A percentile compares a stretch with the other conserved stretches of the same genome.
Conservation (phyloP, 2,888 invertebrate species). For the Steinernema hermaphroditum region DNA sequence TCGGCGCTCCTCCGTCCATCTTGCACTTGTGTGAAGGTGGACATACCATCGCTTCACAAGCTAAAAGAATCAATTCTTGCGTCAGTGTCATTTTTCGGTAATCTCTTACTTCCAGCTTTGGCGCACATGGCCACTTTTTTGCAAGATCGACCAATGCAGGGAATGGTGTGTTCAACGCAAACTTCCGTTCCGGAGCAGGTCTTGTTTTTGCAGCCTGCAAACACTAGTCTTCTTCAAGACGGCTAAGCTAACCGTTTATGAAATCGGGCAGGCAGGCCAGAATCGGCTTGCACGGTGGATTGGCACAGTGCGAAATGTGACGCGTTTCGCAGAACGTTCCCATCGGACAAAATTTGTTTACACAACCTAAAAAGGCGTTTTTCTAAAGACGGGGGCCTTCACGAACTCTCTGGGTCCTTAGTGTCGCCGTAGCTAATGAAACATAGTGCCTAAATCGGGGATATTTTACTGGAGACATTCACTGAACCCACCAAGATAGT, state of each 20-base stretch:
- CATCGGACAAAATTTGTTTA: constrained; percentile 43
- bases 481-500: not conserved
- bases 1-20: constrained; percentile 33
- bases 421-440: not conserved
- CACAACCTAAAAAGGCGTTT: constrained; percentile 28
- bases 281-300: constrained; percentile 39
- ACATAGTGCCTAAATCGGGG: not conserved
- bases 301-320: constrained; percentile 38
- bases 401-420: not conserved
- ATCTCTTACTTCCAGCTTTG: constrained; percentile 40
- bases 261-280: constrained; percentile 37
- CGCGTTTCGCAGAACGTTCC: constrained; percentile 41
- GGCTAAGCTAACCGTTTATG: constrained; percentile 32
- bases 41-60: constrained; percentile 41
- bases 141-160: constrained; percentile 40
- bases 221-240: not conserved
- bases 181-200: constrained; percentile 34
- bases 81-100: not conserved
- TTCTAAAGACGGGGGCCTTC: not conserved
- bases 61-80: constrained; percentile 35
- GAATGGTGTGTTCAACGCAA: constrained; percentile 40
- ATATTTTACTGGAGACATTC: too few relatives aligned
- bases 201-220: constrained; percentile 39
- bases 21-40: constrained; percentile 41
- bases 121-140: constrained; percentile 41